Evolutionary conservation across 2,797 vertebrate species (phyloP), one percentile per base, ranked within the genome.

Genomic region (Melanotaenia pygmaea): DNA sequence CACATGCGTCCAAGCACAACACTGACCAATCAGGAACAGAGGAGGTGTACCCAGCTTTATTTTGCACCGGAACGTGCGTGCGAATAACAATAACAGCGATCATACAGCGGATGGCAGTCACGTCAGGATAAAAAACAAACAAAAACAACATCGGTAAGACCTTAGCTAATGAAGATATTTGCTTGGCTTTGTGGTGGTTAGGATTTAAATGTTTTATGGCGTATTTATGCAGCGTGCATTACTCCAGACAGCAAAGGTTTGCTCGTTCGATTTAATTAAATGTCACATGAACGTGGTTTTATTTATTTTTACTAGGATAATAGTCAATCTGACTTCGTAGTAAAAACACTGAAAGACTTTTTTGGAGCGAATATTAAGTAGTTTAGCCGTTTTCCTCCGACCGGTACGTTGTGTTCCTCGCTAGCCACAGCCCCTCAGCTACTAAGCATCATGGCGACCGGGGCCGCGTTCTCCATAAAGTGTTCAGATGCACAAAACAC

Each of bases 11-110:
- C 2, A 3, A 0, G 3, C 30, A 0, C 0, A 13, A 13, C 4
- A 9, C 54, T 4, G 76, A 8, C 89, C 86, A 91, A 91, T 90
- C 34, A 81, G 77, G 3, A 67, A 70, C 8, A 26, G 5, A 1
- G 68, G 70, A 68, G 85, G 88, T 64, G 83, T 53, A 5, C 0
- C 65, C 2, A 0, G 1, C 28, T 30, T 34, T 43, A 50, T 34
- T 63, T 51, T 26, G 51, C 43, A 1, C 61, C 26, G 50, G 1
- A 20, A 40, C 4, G 45, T 20, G 47, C 11, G 47, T 11, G 67
- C 11, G 59, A 80, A 71, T 74, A 70, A 85, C 67, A 90, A 85
- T 73, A 88, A 83, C 83, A 26, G 11, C 35, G 28, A 18, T 24
- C 18, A 7, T 1, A 7, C 47, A 1, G 16, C 77, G 72, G 6